These are phyloP conservation scores for Aphelinus certus DNA, from an alignment of 1,140 invertebrate genomes.

Conservation along the genomic window DNA sequence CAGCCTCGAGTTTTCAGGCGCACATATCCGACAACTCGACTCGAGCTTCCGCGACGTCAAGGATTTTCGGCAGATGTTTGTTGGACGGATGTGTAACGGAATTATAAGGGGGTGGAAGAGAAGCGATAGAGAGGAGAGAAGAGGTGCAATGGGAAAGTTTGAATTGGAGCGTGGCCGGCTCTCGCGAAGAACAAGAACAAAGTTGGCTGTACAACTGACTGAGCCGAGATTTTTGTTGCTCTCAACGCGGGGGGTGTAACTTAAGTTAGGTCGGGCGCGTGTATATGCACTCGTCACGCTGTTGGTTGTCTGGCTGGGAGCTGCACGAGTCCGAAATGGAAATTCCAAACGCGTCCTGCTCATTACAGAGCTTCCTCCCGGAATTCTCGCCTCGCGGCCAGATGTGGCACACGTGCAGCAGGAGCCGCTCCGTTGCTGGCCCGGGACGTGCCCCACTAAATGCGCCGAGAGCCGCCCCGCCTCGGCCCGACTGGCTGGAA, in stretches of 20 bases:
- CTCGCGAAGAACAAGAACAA: not conserved
- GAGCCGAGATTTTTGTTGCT: not conserved
- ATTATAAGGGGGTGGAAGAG: too few species aligned
- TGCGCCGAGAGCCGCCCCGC: not conserved
- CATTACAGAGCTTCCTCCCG: constrained; percentile 18
- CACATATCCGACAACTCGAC: too few species aligned
- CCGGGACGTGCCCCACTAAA: constrained; percentile 18
- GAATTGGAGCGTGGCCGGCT: not conserved
- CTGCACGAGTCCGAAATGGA: constrained; percentile 11
- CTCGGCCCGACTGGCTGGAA: not conserved
- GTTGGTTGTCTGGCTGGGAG: not conserved
- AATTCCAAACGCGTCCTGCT: constrained; percentile 32
- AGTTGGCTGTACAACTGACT: constrained; percentile 14
- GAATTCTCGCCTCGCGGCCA: constrained; percentile 32
- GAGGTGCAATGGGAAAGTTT: not conserved
- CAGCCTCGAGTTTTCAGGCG: too few species aligned
- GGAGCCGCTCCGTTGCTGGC: too few species aligned
- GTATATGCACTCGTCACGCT: too few species aligned
- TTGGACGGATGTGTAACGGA: too few species aligned
- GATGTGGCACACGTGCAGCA: constrained; percentile 31
- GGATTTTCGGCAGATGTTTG: too few species aligned
- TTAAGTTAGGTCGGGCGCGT: too few species aligned
- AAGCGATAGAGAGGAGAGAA: too few species aligned
- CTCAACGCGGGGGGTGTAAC: too few species aligned
- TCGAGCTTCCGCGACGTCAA: too few species aligned